These are phyloP conservation scores for Unio pictorum DNA, from an alignment of 2,888 invertebrate genomes.

Conservation along the genomic window DNA sequence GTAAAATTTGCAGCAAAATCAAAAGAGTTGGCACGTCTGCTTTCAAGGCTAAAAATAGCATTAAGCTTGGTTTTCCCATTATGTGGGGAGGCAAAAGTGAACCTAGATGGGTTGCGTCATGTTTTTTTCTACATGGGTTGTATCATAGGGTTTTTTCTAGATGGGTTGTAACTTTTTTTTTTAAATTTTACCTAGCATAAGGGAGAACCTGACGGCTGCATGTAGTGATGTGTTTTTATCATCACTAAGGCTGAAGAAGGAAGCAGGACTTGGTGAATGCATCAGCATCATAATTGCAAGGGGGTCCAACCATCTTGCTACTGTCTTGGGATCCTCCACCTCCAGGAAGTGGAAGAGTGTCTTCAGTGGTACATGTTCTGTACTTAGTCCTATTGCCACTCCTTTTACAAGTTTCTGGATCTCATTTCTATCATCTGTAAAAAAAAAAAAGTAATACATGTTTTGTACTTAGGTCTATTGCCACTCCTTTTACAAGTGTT, in stretches of 20 bases:
- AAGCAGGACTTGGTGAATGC: constrained; percentile 16
- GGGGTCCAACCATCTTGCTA: constrained; percentile 31
- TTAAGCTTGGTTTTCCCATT: too few species aligned
- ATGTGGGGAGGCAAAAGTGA: too few species aligned
- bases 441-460: constrained; percentile 1
- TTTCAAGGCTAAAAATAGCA: too few species aligned
- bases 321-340: neutral
- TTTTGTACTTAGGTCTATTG: constrained; percentile 5
- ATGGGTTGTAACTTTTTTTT: too few species aligned
- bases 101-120: too few species aligned
- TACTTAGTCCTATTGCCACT: constrained; percentile 12
- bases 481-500: constrained; percentile 16
- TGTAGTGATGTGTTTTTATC: constrained; percentile 43
- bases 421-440: too few species aligned
- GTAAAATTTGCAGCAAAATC: too few species aligned
- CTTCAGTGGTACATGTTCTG: constrained; percentile 13
- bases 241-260: constrained; percentile 14
- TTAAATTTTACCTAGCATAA: constrained; percentile 33
- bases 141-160: too few species aligned
- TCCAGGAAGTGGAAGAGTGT: constrained; percentile 26
- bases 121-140: too few species aligned
- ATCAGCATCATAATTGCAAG: constrained; percentile 31
- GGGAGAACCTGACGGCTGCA: constrained; percentile 40
- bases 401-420: constrained; percentile 8
- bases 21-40: too few species aligned